Evolutionary conservation across 2,888 invertebrate species (phyloP), one percentile per base, ranked within the genome.

Genomic region (Caenorhabditis sp.): DNA sequence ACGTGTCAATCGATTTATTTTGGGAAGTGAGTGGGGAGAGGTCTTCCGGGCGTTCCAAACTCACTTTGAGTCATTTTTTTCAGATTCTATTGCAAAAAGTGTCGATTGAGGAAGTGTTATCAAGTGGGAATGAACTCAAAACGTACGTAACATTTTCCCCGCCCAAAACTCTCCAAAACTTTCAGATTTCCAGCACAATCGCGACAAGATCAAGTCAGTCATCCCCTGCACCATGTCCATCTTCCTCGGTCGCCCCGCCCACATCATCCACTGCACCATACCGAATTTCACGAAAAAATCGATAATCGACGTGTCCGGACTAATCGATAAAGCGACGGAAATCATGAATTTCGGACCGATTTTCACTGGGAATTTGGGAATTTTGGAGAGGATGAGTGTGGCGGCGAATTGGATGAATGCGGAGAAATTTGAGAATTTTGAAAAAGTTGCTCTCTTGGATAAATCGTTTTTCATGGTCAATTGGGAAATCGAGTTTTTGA

Each of bases 401-500:
- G 55, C 55, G 26, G n/a, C 5, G 15, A 32, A 24, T 2, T 32
- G 55, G 26, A 32, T 56, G 26, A 32, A 32, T 8, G 4, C 44
- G 20, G 58, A 40, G 47, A 24, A 47, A 2, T 15, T 1, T 4
- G 26, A 28, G n/a, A 26, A 15, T 13, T 13, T 26, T 0, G 24
- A 61, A 3, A 44, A 28, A 9, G 13, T 65, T n/a, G 37, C 65
- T 4, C 50, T 74, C 11, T 40, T 74, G 9, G 60, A 56, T 13
- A 65, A 74, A n/a, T 4, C 58, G 5, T 74, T 74, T 50, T 74
- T 74, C 60, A 13, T 74, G 58, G 28, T 44, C 18, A 65, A 37
- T 18, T 74, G 80, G 67, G 83, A 83, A 18, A 18, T 53, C 5
- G 70, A 68, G 20, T 65, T 83, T 70, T 67, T 71, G 56, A 69